phyloP scores from a whole-genome alignment of 1,140 invertebrate species.

The Drosophila sechellia region DNA sequence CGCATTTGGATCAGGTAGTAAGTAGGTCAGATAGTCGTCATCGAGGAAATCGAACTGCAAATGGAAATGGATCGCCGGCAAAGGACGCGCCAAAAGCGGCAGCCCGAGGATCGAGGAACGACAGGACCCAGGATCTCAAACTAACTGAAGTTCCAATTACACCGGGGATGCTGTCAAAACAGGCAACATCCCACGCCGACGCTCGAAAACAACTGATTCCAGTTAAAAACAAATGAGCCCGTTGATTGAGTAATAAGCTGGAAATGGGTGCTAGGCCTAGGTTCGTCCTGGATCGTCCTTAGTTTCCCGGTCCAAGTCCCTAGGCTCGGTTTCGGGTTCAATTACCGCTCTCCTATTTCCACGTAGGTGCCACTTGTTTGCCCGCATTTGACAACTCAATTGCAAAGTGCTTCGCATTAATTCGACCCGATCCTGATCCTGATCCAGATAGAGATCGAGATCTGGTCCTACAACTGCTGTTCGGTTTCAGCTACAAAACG shows the following conservation, averaged over 20 bases:
- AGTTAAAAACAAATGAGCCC: conserved; percentile 69
- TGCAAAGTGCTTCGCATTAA: conserved; percentile 73
- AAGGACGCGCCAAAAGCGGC: conserved; percentile 55
- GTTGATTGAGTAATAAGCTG: conserved; percentile 75
- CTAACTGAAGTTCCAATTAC: conserved; percentile 67
- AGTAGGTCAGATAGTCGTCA: conserved; percentile 34
- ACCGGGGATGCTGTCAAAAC: conserved; percentile 70
- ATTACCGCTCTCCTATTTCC: conserved; percentile 32
- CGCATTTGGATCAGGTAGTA: conserved; percentile 45
- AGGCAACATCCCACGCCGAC: conserved; percentile 36
- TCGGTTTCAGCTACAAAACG: conserved; percentile 32
- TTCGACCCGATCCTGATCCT: conserved; percentile 16
- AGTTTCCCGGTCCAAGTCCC: too few relatives aligned
- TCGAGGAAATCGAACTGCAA: conserved; percentile 27
- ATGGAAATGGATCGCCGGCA: conserved; percentile 31
- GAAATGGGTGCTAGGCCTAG: conserved; percentile 14
- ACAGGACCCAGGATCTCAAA: neutral
- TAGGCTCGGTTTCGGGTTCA: conserved; percentile 5
- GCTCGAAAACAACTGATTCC: conserved; percentile 42
- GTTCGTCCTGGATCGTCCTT: neutral
- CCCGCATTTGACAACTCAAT: conserved; percentile 66
- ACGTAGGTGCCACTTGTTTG: conserved; percentile 55
- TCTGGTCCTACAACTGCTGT: conserved; percentile 66
- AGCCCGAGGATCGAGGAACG: conserved; percentile 30
- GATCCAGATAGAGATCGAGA: conserved; percentile 20